A percentile compares a stretch with the other conserved stretches of the same genome.
These are phyloP conservation scores for Caligus rogercresseyi DNA, from an alignment of 1,140 invertebrate genomes.

Conservation along the genomic window DNA sequence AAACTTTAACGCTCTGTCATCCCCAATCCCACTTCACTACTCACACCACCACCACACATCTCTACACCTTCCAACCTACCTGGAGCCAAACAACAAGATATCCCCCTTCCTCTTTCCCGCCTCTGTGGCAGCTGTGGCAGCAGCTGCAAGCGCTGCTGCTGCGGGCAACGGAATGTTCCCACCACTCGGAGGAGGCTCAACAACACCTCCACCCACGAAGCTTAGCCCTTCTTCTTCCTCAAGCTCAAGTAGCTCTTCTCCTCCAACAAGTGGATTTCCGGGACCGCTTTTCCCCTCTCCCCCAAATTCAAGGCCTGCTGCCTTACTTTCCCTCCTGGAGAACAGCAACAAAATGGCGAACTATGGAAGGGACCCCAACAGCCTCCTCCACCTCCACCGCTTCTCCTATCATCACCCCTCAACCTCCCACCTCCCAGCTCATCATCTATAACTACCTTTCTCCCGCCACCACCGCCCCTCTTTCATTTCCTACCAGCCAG, in stretches of 20 bases:
- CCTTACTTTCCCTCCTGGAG: background rate
- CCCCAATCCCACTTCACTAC: slow-evolving; percentile 15
- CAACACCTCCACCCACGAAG: background rate
- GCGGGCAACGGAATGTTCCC: background rate
- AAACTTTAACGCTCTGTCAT: slow-evolving; percentile 15
- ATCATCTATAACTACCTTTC: slow-evolving; percentile 3
- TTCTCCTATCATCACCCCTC: slow-evolving; percentile 7
- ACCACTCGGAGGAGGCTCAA: background rate
- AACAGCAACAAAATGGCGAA: background rate
- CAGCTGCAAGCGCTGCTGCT: slow-evolving; percentile 16
- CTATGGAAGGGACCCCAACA: background rate
- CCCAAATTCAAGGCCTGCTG: background rate
- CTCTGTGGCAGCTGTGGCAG: slow-evolving; percentile 25
- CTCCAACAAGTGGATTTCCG: slow-evolving; percentile 9
- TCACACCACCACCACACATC: slow-evolving; percentile 18
- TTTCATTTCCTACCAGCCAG: slow-evolving; percentile 15
- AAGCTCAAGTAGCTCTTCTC: slow-evolving; percentile 1
- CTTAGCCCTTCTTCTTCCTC: slow-evolving; percentile 10
- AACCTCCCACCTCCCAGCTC: slow-evolving; percentile 21
- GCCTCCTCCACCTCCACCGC: slow-evolving; percentile 5
- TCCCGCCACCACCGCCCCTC: slow-evolving; percentile 18
- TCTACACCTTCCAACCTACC: slow-evolving; percentile 19
- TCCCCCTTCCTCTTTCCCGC: slow-evolving; percentile 21
- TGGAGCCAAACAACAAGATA: slow-evolving; percentile 11
- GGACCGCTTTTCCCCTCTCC: background rate